Base-by-base conservation (phyloP, 2,797 vertebrate species). In the Eulemur coronatus region DNA sequence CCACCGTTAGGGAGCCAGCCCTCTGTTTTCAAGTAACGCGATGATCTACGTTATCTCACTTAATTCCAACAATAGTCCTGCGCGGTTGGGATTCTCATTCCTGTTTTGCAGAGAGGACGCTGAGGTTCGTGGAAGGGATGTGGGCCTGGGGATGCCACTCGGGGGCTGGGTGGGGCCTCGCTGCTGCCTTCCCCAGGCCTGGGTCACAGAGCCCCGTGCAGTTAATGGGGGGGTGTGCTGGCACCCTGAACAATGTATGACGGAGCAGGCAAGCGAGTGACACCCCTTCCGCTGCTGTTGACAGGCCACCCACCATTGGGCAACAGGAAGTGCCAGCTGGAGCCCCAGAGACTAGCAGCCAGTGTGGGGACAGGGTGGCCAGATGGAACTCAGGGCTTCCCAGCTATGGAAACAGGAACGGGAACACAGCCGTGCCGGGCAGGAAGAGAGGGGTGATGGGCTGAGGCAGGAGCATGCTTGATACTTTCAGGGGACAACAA, bases 311-410 rank as follows among this genome's bases (percentile, higher is more conserved):
- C 73, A 46, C n/a, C 50, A n/a, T 59, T 97, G 95, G 97, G 95
- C 82, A 98, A 98, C 41, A 57, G 95, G 97, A 97, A 97, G n/a
- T 97, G 96, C 94, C 92, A 90, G 97, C 96, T 98, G 84, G 4
- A 0, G 35, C 82, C 48, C 43, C 73, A 90, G 94, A 82, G 55
- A 72, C 28, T 7, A 35, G n/a, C 59, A 46, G 17, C 35, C 41
- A n/a, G 38, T 13, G 30, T 70, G 52, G 67, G 48, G 41, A 73
- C 5, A 20, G 7, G 24, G 61, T 70, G 20, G 43, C 38, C 87
- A 72, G 38, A 33, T 48, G 88, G 70, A 38, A 50, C 69, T 70
- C 80, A 84, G 92, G 61, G 48, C 17, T 70, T 90, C 94, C 67
- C 52, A 50, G 38, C 41, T 55, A 33, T 38, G 5, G 89, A 69